phyloP scores from a whole-genome alignment of 2,113 vertebrate species.

The Cebus imitator region DNA sequence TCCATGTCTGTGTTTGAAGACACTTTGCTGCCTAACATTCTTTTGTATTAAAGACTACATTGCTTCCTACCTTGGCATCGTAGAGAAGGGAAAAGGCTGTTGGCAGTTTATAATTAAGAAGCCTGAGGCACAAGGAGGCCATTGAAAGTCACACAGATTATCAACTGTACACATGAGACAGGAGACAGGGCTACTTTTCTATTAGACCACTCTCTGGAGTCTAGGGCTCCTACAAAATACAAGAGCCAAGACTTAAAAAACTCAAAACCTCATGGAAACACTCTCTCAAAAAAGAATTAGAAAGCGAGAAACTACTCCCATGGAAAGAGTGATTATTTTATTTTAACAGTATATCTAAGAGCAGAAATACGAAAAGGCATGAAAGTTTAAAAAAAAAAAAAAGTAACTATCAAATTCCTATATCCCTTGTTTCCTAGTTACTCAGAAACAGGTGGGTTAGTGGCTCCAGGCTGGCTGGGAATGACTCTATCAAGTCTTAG shows the following conservation, averaged over 20 bases:
- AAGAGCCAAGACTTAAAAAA: neutral
- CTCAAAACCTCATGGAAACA: neutral
- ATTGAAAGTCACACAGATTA: neutral
- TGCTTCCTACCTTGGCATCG: neutral
- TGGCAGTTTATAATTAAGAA: neutral
- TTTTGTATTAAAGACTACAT: neutral
- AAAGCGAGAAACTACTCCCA: neutral
- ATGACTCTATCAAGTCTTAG: neutral
- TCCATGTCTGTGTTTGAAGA: neutral
- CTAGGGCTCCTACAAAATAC: neutral
- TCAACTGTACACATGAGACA: neutral
- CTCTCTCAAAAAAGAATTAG: neutral
- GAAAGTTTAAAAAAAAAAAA: neutral
- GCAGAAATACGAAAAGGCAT: neutral
- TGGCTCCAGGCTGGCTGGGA: neutral
- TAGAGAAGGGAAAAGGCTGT: neutral
- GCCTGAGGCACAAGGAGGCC: neutral
- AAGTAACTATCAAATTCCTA: neutral
- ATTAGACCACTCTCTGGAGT: neutral
- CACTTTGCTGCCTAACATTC: neutral
- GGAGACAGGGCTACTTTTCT: neutral
- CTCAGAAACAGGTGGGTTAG: neutral
- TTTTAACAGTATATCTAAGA: constrained; percentile 32
- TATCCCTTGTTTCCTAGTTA: neutral
- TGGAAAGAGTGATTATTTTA: neutral